phyloP scores from a whole-genome alignment of 2,888 invertebrate species.

The Caenorhabditis afra region DNA sequence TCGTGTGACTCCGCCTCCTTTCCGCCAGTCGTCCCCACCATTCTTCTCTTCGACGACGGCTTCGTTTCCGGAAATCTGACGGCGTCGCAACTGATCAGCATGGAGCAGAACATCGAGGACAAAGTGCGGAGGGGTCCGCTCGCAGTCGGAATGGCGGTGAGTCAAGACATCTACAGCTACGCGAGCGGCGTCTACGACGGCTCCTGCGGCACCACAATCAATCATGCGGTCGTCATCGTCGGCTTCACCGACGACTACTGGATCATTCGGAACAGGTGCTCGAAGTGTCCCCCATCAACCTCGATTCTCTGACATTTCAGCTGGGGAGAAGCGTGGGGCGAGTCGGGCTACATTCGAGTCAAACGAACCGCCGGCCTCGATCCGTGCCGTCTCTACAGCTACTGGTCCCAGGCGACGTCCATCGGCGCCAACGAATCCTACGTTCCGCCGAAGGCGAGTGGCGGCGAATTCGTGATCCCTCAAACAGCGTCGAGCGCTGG shows the following conservation, averaged over 20 bases:
- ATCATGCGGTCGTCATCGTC: slow-evolving; percentile 68
- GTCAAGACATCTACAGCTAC: slow-evolving; percentile 93
- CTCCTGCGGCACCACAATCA: slow-evolving; percentile 59
- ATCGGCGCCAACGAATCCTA: slow-evolving; percentile 41
- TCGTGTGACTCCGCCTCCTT: slow-evolving; percentile 24
- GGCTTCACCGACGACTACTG: slow-evolving; percentile 64
- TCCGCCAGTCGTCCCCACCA: slow-evolving; percentile 41
- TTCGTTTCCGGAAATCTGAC: slow-evolving; percentile 38
- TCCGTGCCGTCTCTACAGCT: slow-evolving; percentile 84
- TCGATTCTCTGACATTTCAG: slow-evolving; percentile 35
- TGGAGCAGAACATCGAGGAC: slow-evolving; percentile 56
- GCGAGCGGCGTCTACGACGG: slow-evolving; percentile 83
- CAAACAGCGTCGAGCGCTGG: slow-evolving; percentile 18
- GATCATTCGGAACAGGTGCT: slow-evolving; percentile 67
- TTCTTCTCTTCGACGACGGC: slow-evolving; percentile 43
- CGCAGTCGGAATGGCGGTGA: slow-evolving; percentile 83
- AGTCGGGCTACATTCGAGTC: slow-evolving; percentile 91
- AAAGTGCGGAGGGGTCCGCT: slow-evolving; percentile 58
- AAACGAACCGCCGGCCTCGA: slow-evolving; percentile 85
- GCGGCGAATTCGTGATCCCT: slow-evolving; percentile 30
- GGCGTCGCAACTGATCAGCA: slow-evolving; percentile 21
- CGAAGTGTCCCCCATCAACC: no score
- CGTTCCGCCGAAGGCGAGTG: slow-evolving; percentile 29
- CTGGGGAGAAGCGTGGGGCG: slow-evolving; percentile 94
- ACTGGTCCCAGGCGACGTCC: slow-evolving; percentile 54